Percentiles rank a stretch among this genome's conserved stretches.
Conservation (phyloP, 2,113 vertebrate genomes). For the Rhodinocichla rosea region DNA sequence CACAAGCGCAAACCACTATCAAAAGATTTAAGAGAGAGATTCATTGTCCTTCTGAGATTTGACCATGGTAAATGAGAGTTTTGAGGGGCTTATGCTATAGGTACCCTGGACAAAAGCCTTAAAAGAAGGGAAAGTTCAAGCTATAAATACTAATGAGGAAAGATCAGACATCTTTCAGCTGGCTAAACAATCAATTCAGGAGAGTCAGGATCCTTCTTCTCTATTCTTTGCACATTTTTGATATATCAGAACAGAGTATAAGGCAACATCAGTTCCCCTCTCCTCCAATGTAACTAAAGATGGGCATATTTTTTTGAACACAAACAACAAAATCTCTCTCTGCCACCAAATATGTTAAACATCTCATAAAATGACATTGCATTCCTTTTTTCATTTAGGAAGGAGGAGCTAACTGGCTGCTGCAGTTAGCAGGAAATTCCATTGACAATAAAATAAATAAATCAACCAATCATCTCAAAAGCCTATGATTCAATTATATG, state of each 20-base stretch:
- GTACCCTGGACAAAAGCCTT: not conserved
- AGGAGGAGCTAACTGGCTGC: not conserved
- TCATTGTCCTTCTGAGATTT: not conserved
- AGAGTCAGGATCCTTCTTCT: not conserved
- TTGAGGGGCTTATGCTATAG: not conserved
- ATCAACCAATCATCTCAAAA: constrained; percentile 30
- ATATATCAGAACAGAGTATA: not conserved
- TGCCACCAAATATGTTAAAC: constrained; percentile 17
- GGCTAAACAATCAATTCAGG: not conserved
- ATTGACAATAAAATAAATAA: constrained; percentile 37
- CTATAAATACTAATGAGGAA: not conserved
- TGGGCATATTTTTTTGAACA: not conserved
- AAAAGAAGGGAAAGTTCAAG: not conserved
- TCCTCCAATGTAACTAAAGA: not conserved
- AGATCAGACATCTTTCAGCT: not conserved
- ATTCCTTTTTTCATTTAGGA: not conserved
- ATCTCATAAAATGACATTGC: constrained; percentile 10
- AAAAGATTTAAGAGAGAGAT: not conserved
- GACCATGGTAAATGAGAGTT: not conserved
- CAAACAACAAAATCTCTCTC: not conserved
- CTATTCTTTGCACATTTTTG: not conserved
- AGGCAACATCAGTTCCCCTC: not conserved
- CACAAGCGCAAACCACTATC: not conserved
- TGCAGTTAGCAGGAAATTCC: constrained; percentile 50
- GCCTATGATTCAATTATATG: constrained; percentile 32